Conservation (phyloP, 2,888 invertebrate genomes). For the Deilephila elpenor region DNA sequence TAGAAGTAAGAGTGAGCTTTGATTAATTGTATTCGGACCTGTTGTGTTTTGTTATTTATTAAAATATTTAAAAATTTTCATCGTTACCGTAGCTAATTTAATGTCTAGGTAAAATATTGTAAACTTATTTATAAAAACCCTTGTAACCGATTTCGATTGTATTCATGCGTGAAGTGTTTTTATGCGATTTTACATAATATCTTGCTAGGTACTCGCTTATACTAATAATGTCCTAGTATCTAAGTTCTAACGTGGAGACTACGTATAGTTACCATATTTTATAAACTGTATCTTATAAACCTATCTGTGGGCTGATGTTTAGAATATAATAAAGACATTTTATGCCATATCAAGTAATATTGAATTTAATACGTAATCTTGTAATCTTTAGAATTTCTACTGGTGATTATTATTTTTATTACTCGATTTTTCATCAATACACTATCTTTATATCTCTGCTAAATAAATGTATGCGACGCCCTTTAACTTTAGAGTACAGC, state of each 20-base stretch:
- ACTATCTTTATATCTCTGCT: slow-evolving; percentile 25
- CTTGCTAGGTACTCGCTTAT: slow-evolving; percentile 32
- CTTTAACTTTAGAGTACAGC: slow-evolving; percentile 1
- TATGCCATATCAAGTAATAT: slow-evolving; percentile 33
- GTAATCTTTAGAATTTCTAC: slow-evolving; percentile 47
- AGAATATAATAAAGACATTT: slow-evolving; percentile 21
- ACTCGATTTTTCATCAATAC: slow-evolving; percentile 25
- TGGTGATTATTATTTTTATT: slow-evolving; percentile 34
- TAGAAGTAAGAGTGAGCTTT: background rate
- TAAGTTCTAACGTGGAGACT: slow-evolving; percentile 31
- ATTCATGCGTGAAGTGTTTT: background rate
- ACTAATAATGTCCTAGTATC: slow-evolving; percentile 36
- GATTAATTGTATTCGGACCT: background rate
- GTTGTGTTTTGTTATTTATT: too few relatives aligned
- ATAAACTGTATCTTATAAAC: slow-evolving; percentile 36
- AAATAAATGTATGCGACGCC: slow-evolving; percentile 4
- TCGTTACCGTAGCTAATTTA: too few relatives aligned
- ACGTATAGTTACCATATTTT: slow-evolving; percentile 38
- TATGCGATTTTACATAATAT: background rate
- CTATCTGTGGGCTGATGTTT: slow-evolving; percentile 31
- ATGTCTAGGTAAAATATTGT: background rate
- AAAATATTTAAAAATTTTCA: background rate
- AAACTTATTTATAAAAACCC: too few relatives aligned
- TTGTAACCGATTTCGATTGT: background rate
- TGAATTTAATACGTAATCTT: slow-evolving; percentile 35